Percentiles rank a stretch among this genome's conserved stretches.
phyloP scores from a whole-genome alignment of 2,797 vertebrate genomes.

The Sebastes kiyomatsui region DNA sequence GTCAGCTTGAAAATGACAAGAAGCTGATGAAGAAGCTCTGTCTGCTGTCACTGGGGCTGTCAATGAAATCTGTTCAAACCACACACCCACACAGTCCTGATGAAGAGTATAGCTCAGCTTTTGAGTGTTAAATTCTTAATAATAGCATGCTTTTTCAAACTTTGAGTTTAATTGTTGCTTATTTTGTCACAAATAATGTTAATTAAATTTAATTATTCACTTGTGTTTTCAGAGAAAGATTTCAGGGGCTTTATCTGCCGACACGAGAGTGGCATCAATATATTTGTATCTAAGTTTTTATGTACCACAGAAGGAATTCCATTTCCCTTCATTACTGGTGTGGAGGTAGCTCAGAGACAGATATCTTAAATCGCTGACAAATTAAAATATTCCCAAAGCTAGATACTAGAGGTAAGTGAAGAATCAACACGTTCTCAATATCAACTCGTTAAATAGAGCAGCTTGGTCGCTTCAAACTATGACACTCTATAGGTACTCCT shows the following conservation, averaged over 20 bases:
- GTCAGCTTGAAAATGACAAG: background rate
- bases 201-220: background rate
- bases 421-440: background rate
- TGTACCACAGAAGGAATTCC: background rate
- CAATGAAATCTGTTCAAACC: background rate
- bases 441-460: fast-evolving
- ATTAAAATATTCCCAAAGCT: background rate
- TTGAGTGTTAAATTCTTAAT: background rate
- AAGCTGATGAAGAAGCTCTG: background rate
- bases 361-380: background rate
- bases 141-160: background rate
- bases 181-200: background rate
- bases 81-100: background rate
- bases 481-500: background rate
- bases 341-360: background rate
- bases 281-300: background rate
- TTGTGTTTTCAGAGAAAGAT: background rate
- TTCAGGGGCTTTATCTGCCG: background rate
- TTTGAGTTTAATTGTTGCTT: background rate
- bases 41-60: background rate
- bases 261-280: background rate
- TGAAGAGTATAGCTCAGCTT: background rate
- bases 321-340: background rate
- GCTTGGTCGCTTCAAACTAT: background rate
- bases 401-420: background rate